Conservation (phyloP, 2,797 vertebrate species). For the Phataginus tetradactyla region DNA sequence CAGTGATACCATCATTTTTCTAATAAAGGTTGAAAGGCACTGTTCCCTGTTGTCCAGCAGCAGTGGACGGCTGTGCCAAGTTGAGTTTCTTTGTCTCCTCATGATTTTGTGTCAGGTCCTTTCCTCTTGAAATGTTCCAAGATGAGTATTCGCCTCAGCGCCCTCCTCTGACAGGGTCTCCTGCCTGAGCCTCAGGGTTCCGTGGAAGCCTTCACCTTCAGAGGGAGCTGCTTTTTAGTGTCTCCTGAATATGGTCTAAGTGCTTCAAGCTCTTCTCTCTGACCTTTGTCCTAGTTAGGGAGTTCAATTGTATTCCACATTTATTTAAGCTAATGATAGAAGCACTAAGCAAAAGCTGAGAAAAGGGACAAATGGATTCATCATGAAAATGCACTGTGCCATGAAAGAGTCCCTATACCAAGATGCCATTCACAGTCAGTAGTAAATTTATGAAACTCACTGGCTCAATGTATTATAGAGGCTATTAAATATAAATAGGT, state of each 20-base stretch:
- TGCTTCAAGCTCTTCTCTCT: conserved; percentile 47
- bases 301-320: conserved; percentile 62
- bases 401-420: conserved; percentile 54
- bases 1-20: not conserved
- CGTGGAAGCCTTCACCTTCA: not conserved
- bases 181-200: not conserved
- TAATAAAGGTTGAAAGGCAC: not conserved
- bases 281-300: conserved; percentile 68
- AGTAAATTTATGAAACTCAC: conserved; percentile 64
- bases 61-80: not conserved
- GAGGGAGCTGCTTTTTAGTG: conserved; percentile 44
- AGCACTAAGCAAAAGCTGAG: conserved; percentile 75
- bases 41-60: not conserved
- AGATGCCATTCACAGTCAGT: conserved; percentile 54
- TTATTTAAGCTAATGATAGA: conserved; percentile 76
- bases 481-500: conserved; percentile 65
- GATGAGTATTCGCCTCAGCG: conserved; percentile 50
- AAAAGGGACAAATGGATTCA: conserved; percentile 71
- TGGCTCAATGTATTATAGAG: conserved; percentile 53
- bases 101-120: conserved; percentile 42
- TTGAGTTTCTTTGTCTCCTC: conserved; percentile 20
- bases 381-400: conserved; percentile 60
- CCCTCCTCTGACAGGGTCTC: not conserved
- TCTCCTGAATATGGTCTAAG: conserved; percentile 52
- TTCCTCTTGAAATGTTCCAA: conserved; percentile 7